Conservation (phyloP, 2,797 vertebrate genomes). For the Furcifer pardalis region DNA sequence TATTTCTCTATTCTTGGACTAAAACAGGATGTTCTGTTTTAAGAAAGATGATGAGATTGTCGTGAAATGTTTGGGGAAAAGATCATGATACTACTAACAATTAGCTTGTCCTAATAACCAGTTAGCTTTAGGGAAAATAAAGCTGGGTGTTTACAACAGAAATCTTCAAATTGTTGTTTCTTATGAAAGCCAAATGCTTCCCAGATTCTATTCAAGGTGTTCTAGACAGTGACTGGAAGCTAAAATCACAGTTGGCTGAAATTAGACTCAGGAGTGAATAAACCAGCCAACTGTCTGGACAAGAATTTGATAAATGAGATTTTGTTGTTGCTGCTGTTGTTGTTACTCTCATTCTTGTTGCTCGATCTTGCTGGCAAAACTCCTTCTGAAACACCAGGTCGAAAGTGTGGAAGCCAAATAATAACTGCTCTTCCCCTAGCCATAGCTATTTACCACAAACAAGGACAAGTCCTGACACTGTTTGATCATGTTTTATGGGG, state of each 20-base stretch:
- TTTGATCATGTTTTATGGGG: background rate
- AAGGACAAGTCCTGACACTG: background rate
- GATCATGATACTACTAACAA: background rate
- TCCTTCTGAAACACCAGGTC: background rate
- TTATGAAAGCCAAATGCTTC: background rate
- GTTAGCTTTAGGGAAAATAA: background rate
- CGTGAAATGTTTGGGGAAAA: background rate
- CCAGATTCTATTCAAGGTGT: background rate
- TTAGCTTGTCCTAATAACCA: background rate
- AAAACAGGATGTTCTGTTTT: conserved; percentile 16
- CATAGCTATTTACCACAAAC: background rate
- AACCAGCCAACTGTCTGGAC: background rate
- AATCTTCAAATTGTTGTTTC: background rate
- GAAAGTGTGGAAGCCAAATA: background rate
- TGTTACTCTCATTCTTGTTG: background rate
- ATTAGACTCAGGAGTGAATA: background rate
- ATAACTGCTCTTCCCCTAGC: background rate
- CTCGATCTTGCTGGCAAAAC: background rate
- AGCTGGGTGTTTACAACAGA: background rate
- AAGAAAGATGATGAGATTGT: background rate
- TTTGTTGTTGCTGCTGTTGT: background rate
- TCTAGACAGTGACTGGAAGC: background rate
- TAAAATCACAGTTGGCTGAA: background rate
- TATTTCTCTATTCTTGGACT: background rate
- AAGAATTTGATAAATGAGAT: background rate